Conservation (phyloP, 1,140 invertebrate species). For the Sycophila sp. region DNA sequence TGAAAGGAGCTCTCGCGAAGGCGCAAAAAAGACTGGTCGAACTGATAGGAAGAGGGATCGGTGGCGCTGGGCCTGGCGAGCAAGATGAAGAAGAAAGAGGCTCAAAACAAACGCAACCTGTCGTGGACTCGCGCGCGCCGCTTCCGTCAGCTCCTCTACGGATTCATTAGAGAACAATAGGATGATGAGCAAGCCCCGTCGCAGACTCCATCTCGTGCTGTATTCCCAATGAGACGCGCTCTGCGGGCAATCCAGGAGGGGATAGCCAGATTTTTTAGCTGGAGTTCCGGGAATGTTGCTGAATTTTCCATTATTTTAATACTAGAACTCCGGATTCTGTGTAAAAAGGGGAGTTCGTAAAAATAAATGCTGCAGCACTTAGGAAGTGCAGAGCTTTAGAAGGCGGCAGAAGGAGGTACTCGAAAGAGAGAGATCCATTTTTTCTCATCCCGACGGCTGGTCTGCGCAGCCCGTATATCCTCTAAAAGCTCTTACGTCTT, state of each 20-base stretch:
- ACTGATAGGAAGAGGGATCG: slow-evolving; percentile 34
- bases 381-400: too few relatives aligned
- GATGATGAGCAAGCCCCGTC: slow-evolving; percentile 59
- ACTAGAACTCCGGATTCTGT: too few relatives aligned
- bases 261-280: too few relatives aligned
- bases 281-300: too few relatives aligned
- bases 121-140: slow-evolving; percentile 51
- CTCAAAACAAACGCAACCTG: slow-evolving; percentile 49
- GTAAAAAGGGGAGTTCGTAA: too few relatives aligned
- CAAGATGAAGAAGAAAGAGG: slow-evolving; percentile 37
- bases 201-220: not conserved
- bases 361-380: too few relatives aligned
- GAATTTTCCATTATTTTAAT: too few relatives aligned
- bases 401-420: too few relatives aligned
- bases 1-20: not conserved
- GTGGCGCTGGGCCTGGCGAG: not conserved
- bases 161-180: slow-evolving; percentile 67
- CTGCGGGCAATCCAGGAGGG: slow-evolving; percentile 35
- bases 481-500: slow-evolving; percentile 27
- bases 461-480: not conserved
- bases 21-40: slow-evolving; percentile 18
- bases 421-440: not conserved
- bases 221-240: slow-evolving; percentile 41
- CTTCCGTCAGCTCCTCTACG: slow-evolving; percentile 64
- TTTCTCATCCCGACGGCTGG: not conserved